Evolutionary conservation across 2,113 vertebrate genomes (phyloP).

Genomic region (Carettochelys insculpta): DNA sequence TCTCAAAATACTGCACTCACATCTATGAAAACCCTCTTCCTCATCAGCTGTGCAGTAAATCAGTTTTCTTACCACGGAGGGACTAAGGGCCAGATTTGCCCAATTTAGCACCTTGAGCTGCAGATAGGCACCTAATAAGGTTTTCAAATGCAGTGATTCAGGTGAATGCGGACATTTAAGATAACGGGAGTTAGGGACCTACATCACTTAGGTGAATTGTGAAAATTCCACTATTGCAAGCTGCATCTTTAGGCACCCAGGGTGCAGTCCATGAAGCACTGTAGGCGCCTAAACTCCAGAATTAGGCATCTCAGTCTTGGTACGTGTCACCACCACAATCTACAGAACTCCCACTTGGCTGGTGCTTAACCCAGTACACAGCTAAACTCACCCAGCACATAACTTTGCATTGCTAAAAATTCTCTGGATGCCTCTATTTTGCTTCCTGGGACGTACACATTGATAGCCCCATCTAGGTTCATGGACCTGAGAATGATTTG

Average conservation of each 20-base stretch:
- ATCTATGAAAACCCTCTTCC: neutral
- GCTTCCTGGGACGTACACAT: neutral
- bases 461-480: neutral
- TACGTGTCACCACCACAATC: neutral
- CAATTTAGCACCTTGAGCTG: neutral
- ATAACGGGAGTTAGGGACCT: neutral
- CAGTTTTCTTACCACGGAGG: accelerated
- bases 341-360: neutral
- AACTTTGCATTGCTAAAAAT: neutral
- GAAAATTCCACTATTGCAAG: neutral
- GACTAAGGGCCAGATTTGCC: neutral
- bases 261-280: neutral
- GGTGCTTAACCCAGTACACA: neutral
- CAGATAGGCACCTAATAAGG: neutral
- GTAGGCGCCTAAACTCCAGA: neutral
- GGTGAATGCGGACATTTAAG: neutral
- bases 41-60: accelerated
- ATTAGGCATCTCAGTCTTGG: neutral
- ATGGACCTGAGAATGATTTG: neutral
- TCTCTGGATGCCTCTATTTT: neutral
- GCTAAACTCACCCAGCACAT: neutral
- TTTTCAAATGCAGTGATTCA: neutral
- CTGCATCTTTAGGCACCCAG: neutral
- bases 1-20: neutral
- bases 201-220: neutral